Base-by-base conservation (phyloP, 2,113 vertebrate species). In the Ophiodon elongatus region DNA sequence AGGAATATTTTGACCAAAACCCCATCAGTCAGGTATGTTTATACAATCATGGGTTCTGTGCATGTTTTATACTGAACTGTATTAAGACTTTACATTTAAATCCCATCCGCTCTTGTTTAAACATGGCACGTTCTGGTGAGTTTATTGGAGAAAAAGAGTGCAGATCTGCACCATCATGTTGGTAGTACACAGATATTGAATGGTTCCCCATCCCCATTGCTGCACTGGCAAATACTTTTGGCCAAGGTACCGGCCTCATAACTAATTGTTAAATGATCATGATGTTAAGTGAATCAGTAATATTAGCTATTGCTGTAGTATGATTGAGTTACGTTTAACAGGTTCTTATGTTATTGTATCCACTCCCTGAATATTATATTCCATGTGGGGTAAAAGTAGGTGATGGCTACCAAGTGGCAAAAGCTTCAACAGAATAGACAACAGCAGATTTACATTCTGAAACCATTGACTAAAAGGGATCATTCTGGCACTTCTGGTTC, bases 1-100 rank as follows among this genome's bases (percentile, higher is more conserved):
- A 98, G 57, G 98, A 99, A 85, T 99, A 99, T 90, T 99, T 99
- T 94, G 98, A 99, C 91, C 98, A 99, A 87, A 99, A 99, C 90
- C 98, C 98, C 82, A 97, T 99, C 88, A 99, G 98, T 92, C 98
- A 99, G 97, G 98, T 99, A 94, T 62, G 94, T 92, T 73, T 8
- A 8, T 8, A 54, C 8, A 8, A 1, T 41, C 27, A 31, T 43
- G 4, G 25, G 23, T 43, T 39, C 6, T 70, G 8, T 41, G 31
- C 19, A 31, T 56, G 6, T 54, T 41, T 60, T 63, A 47, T 29
- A 2, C 23, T 73, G 0, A 43, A 19, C 5, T 50, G 9, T 59
- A 1, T 11, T 41, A 0, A 39, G 8, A 13, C 41, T 50, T 52
- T n/a, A 19, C 3, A 10, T 50, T 75, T 25, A 8, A 31, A 43